Evolutionary conservation across 2,797 vertebrate species (phyloP).

Genomic region (Leucoraja ocellata): DNA sequence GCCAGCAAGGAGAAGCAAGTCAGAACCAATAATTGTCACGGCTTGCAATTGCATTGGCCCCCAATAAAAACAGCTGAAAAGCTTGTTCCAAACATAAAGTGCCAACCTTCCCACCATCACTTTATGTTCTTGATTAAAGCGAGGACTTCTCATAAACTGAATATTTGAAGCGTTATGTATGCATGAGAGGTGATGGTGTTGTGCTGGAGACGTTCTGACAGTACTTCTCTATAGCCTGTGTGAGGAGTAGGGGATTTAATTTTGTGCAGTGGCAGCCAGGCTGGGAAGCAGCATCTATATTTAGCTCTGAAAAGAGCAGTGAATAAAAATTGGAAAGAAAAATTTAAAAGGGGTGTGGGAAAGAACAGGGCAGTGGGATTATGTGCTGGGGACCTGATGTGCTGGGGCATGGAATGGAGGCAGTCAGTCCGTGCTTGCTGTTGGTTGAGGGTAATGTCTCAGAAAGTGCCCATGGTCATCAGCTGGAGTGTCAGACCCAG

Average conservation of each 20-base stretch:
- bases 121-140: not conserved
- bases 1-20: not conserved
- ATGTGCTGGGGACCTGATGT: not conserved
- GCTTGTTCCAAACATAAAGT: not conserved
- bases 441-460: not conserved
- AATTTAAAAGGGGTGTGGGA: not conserved
- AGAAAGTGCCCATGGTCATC: not conserved
- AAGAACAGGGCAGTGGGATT: not conserved
- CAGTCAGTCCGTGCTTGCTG: not conserved
- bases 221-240: not conserved
- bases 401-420: not conserved
- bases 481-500: too few relatives aligned
- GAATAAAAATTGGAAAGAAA: slow-evolving; percentile 3
- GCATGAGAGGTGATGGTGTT: not conserved
- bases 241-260: not conserved
- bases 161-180: not conserved
- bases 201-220: not conserved
- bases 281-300: not conserved
- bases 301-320: not conserved
- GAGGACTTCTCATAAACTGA: not conserved
- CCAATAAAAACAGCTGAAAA: not conserved
- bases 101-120: not conserved
- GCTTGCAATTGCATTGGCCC: not conserved
- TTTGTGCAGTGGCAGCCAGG: not conserved
- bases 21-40: not conserved